Percentiles rank a stretch among this genome's conserved stretches.
Evolutionary conservation across 2,113 vertebrate genomes (phyloP).

Genomic region (Galeopterus variegatus): DNA sequence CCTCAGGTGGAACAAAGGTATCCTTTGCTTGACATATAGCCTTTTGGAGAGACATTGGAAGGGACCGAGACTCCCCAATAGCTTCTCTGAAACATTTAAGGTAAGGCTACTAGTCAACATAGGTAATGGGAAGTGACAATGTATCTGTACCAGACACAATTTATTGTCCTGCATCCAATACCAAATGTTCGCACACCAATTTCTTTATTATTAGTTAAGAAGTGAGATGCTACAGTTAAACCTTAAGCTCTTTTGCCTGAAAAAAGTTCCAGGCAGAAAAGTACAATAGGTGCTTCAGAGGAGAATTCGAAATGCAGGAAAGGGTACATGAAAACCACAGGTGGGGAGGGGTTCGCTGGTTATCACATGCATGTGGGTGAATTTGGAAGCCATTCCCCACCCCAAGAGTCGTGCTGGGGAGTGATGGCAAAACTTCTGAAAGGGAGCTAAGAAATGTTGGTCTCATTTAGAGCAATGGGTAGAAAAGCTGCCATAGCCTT

Average conservation of each 20-base stretch:
- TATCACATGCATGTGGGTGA: background rate
- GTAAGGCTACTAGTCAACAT: background rate
- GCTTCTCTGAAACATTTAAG: background rate
- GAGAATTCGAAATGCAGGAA: background rate
- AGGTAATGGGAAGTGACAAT: background rate
- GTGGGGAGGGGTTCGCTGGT: background rate
- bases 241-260: background rate
- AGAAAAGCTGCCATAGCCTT: background rate
- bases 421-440: background rate
- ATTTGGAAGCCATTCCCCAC: background rate
- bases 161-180: background rate
- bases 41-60: background rate
- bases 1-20: background rate
- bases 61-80: background rate
- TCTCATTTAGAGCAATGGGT: background rate
- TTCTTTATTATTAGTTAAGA: background rate
- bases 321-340: background rate
- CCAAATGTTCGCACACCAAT: background rate
- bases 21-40: background rate
- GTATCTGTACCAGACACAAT: background rate
- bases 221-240: background rate
- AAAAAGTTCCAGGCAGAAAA: background rate
- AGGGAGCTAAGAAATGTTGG: background rate
- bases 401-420: background rate
- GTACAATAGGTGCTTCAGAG: background rate